These are phyloP conservation scores for Anoura caudifer DNA, from an alignment of 2,113 vertebrate species.

Conservation along the genomic window DNA sequence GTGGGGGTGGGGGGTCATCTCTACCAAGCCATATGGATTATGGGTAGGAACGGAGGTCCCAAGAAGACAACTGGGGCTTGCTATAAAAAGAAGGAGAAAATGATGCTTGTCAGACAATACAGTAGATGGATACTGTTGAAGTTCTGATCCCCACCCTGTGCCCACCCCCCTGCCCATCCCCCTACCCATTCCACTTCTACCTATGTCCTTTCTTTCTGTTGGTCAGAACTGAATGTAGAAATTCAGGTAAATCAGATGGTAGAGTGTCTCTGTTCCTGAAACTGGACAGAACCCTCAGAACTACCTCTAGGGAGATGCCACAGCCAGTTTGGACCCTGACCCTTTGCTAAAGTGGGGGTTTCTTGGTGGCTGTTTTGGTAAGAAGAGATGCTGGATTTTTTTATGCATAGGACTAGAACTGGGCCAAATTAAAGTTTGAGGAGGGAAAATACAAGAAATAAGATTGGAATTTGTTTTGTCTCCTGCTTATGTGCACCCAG, in stretches of 20 bases:
- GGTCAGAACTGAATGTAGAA: not conserved
- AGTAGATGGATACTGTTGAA: not conserved
- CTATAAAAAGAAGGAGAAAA: not conserved
- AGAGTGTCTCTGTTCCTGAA: not conserved
- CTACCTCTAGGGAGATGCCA: not conserved
- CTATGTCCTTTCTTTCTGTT: not conserved
- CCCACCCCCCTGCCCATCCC: not conserved
- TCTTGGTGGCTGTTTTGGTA: not conserved
- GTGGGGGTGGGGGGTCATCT: not conserved
- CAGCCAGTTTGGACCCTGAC: not conserved
- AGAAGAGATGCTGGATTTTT: not conserved
- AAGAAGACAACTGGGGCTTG: not conserved
- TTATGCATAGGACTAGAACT: not conserved
- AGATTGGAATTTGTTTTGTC: not conserved
- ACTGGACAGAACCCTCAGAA: not conserved
- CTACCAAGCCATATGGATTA: not conserved
- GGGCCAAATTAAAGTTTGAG: not conserved
- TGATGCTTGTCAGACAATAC: not conserved
- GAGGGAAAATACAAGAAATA: not conserved
- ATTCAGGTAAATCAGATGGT: not conserved
- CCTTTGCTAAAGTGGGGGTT: not conserved
- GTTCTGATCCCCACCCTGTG: not conserved
- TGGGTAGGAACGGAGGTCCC: not conserved
- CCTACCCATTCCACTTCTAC: fast-evolving
- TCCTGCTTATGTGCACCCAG: not conserved